Evolutionary conservation across 2,113 vertebrate species (phyloP).

Genomic region (Tonatia bakeri): DNA sequence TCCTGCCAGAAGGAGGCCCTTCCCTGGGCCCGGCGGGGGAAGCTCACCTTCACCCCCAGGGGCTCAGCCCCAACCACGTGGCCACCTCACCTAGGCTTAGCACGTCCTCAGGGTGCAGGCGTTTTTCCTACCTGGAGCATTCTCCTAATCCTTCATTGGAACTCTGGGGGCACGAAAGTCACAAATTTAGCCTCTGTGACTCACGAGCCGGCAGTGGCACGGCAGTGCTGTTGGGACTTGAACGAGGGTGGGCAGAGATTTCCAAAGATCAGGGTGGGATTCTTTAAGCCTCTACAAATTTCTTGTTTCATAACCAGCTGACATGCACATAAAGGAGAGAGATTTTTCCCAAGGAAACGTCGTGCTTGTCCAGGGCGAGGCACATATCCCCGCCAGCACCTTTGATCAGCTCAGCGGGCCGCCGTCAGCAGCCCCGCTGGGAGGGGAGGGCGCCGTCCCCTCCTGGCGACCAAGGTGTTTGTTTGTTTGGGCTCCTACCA

Average conservation of each 20-base stretch:
- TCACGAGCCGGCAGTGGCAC: neutral
- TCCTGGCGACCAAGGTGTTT: slow-evolving; percentile 24
- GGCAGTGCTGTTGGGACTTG: slow-evolving; percentile 26
- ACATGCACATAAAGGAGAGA: neutral
- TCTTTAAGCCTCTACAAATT: neutral
- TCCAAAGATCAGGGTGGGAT: slow-evolving; percentile 46
- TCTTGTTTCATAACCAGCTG: slow-evolving; percentile 12
- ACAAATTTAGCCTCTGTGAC: neutral
- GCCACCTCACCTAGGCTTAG: accelerated
- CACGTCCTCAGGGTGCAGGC: accelerated
- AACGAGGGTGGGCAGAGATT: neutral
- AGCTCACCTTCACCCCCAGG: accelerated
- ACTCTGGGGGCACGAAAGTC: neutral
- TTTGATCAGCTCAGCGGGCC: neutral
- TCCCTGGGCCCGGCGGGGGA: accelerated
- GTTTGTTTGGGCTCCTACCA: slow-evolving; percentile 17
- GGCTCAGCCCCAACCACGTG: neutral
- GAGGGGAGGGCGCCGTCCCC: neutral
- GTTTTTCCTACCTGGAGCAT: neutral
- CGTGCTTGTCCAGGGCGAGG: neutral
- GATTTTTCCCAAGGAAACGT: neutral
- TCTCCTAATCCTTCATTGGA: neutral
- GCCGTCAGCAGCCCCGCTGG: neutral
- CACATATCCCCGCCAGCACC: neutral
- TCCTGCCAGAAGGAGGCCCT: neutral